phyloP scores from a whole-genome alignment of 2,888 invertebrate genomes.

The Lobophora halterata region DNA sequence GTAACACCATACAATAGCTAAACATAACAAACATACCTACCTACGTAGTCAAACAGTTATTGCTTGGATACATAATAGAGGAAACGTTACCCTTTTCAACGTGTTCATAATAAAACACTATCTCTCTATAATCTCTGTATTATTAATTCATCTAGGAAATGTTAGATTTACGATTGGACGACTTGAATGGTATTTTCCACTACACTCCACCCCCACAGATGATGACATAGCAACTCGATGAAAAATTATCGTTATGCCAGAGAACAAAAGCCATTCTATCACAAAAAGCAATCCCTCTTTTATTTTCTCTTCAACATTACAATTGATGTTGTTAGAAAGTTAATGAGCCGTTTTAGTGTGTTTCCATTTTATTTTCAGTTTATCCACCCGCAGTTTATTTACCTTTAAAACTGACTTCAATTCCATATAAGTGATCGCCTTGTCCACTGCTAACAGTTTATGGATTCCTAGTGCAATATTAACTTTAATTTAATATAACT shows the following conservation, averaged over 20 bases:
- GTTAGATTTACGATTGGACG: too few relatives aligned
- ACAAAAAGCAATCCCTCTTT: too few relatives aligned
- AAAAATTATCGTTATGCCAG: too few relatives aligned
- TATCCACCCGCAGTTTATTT: not conserved
- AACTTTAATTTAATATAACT: constrained; percentile 20
- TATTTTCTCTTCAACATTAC: constrained; percentile 4
- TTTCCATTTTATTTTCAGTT: not conserved
- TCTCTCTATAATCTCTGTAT: too few relatives aligned
- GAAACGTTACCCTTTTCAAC: too few relatives aligned
- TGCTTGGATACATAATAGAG: too few relatives aligned
- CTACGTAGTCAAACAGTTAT: constrained; percentile 7
- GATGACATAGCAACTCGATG: too few relatives aligned
- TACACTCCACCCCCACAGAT: too few relatives aligned
- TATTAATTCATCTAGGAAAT: too few relatives aligned
- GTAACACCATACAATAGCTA: constrained; percentile 23
- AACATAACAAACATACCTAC: constrained; percentile 21
- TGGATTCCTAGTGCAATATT: constrained; percentile 24
- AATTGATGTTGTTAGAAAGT: constrained; percentile 6
- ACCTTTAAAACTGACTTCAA: constrained; percentile 5
- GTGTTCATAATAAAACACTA: too few relatives aligned
- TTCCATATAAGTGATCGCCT: constrained; percentile 1
- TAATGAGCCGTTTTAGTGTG: not conserved
- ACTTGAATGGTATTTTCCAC: too few relatives aligned
- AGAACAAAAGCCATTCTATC: too few relatives aligned
- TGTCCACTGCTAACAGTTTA: constrained; percentile 9